Conservation (phyloP, 1,140 invertebrate genomes). For the Apis dorsata region DNA sequence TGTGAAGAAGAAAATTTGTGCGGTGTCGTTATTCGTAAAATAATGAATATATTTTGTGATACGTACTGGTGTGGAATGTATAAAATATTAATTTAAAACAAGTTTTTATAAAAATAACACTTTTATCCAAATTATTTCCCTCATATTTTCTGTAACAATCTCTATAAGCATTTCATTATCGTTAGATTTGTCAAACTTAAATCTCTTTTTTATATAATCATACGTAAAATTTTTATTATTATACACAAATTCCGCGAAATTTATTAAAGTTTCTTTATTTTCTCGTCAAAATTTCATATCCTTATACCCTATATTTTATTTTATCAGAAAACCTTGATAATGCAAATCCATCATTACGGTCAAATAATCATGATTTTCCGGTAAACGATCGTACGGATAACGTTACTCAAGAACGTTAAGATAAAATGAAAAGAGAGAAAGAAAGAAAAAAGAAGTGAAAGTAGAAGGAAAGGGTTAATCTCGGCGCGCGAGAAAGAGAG, state of each 20-base stretch:
- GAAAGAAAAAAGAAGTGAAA: background rate
- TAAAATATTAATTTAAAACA: no score
- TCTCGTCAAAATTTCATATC: no score
- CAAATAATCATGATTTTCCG: background rate
- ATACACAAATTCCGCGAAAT: background rate
- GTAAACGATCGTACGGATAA: background rate
- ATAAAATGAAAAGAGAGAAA: background rate
- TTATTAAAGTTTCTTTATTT: no score
- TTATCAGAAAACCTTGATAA: slow-evolving; percentile 6
- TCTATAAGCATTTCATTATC: no score
- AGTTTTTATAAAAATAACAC: no score
- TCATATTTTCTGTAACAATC: no score
- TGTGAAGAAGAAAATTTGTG: background rate
- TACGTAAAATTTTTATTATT: no score
- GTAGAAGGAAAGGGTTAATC: slow-evolving; percentile 21
- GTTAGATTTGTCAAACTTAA: no score
- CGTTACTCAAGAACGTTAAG: background rate
- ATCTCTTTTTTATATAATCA: no score
- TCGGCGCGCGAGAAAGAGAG: background rate
- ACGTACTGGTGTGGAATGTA: no score
- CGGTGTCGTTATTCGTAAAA: background rate
- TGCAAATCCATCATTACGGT: slow-evolving; percentile 21
- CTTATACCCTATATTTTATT: background rate
- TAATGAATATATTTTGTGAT: no score
- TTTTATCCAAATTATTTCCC: no score